Percentiles rank a stretch among this genome's conserved stretches.
phyloP scores from a whole-genome alignment of 35 echinoderm and acorn worm species.

The Apostichopus japonicus region DNA sequence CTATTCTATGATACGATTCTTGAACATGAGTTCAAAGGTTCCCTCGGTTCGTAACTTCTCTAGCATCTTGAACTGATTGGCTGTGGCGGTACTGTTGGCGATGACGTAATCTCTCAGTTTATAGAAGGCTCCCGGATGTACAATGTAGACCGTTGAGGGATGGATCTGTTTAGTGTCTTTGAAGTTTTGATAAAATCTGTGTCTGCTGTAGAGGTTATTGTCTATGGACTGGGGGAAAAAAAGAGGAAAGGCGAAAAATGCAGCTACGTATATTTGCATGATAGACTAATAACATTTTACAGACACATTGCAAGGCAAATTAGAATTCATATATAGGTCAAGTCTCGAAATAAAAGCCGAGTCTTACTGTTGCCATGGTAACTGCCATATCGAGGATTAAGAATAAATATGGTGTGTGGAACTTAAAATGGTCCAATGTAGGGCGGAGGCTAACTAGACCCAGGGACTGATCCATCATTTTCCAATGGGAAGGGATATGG shows the following conservation, averaged over 20 bases:
- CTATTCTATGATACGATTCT: neutral
- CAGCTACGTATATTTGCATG: too few species aligned
- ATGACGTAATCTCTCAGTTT: constrained; percentile 40
- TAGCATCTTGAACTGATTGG: constrained; percentile 59
- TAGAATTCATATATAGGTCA: too few species aligned
- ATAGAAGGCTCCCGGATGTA: constrained; percentile 33
- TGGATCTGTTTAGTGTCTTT: constrained; percentile 14
- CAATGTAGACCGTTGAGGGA: constrained; percentile 5
- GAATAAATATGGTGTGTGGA: too few species aligned
- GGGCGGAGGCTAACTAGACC: too few species aligned
- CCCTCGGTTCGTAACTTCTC: constrained; percentile 32
- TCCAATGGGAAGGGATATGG: too few species aligned
- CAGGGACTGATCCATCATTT: too few species aligned
- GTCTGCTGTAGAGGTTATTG: constrained; percentile 8
- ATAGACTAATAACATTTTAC: too few species aligned
- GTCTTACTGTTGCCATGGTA: too few species aligned
- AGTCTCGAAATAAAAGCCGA: too few species aligned
- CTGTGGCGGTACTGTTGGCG: constrained; percentile 45
- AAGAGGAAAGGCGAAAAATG: neutral
- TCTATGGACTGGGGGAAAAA: neutral
- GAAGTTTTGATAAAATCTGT: constrained; percentile 11
- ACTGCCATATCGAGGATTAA: too few species aligned
- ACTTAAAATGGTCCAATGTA: too few species aligned
- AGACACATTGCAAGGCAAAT: too few species aligned
- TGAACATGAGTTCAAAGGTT: constrained; percentile 49